Base-by-base conservation (phyloP, 2,888 invertebrate species). In the Brenthis daphne region DNA sequence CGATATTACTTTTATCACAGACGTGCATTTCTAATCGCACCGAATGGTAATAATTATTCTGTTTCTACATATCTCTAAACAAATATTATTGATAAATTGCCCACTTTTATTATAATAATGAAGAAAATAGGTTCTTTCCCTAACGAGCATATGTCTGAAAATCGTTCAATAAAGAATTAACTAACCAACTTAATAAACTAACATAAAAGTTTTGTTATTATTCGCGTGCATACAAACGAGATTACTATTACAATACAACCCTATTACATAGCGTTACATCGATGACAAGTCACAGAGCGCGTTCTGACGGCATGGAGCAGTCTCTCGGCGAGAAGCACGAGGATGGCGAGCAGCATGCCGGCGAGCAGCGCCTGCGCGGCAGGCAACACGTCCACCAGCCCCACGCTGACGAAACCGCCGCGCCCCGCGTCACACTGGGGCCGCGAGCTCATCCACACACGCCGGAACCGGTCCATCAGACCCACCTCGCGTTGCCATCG, bases 401-500 rank as follows among this genome's bases (percentile, higher is more conserved):
- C 90, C 75, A 94, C 93, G 76, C 93, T 93, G 63, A 93, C 88
- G 82, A 94, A 94, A 53, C 93, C 94, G 43, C 88, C 81, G 53
- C 87, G 80, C 57, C 83, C 87, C 33, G 85, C 82, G 75, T 88
- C 93, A 82, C 95, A 95, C 74, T 87, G 89, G 16, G 94, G 93
- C 71, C 90, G 91, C 76, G 86, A 86, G 20, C 92, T 92, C 81
- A 94, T 84, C 94, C 95, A 95, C 69, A 86, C 85, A 67, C 88
- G 88, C 13, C 90, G 89, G 75, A 86, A 86, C 20, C 92, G 93
- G 50, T 85, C 85, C 83, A 94, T 87, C 66, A 95, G 80, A 0
- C 95, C 94, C 67, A 87, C 88, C 81, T 95, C 95, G 54, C 94
- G 93, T 78, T 94, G 94, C 94, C 94, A 94, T 0, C 94, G 93